These are phyloP conservation scores for Pandemis heparana DNA, from an alignment of 2,888 invertebrate genomes.

Conservation along the genomic window DNA sequence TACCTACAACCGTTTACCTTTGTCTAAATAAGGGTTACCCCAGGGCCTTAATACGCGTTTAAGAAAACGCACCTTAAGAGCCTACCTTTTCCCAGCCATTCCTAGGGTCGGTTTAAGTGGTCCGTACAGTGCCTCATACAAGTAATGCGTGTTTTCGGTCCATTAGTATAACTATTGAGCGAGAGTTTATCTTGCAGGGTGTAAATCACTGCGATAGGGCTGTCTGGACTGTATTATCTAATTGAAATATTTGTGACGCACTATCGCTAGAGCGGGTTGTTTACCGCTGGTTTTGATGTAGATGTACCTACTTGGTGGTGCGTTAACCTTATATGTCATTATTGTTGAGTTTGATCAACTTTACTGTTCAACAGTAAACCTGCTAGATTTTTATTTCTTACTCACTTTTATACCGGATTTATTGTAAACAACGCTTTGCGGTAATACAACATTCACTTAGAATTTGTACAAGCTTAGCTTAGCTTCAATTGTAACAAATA, in stretches of 20 bases:
- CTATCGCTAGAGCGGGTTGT: constrained; percentile 42
- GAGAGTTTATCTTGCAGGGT: constrained; percentile 47
- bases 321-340: constrained; percentile 28
- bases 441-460: no score
- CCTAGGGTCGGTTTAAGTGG: constrained; percentile 31
- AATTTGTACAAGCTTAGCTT: no score
- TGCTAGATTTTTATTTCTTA: no score
- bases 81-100: constrained; percentile 23
- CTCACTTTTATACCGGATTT: no score
- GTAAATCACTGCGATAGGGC: constrained; percentile 53
- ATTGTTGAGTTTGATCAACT: no score
- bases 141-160: constrained; percentile 51
- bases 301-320: constrained; percentile 16
- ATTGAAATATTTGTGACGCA: constrained; percentile 55
- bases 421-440: no score
- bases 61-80: constrained; percentile 27
- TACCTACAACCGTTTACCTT: neutral
- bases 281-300: constrained; percentile 25
- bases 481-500: no score
- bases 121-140: constrained; percentile 23
- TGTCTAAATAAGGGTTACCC: constrained; percentile 1
- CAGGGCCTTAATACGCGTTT: constrained; percentile 14
- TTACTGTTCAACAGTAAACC: no score
- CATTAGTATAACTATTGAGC: constrained; percentile 53
- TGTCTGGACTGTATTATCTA: constrained; percentile 48